Conservation (phyloP, 2,797 vertebrate genomes). For the Mormyrus hasselquistii region DNA sequence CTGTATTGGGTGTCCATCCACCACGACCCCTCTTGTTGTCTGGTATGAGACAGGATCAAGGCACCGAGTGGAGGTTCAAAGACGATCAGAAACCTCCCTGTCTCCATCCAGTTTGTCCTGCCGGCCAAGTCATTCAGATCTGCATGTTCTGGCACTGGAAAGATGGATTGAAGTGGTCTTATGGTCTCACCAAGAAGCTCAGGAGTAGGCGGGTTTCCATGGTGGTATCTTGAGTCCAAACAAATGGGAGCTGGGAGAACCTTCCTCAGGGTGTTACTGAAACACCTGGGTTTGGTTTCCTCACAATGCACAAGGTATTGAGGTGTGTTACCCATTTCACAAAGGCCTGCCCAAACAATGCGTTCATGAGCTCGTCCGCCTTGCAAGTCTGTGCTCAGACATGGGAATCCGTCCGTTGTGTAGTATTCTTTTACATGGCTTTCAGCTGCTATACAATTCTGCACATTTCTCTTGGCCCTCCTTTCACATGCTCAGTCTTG, state of each 20-base stretch:
- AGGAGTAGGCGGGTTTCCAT: slow-evolving; percentile 18
- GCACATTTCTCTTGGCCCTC: slow-evolving; percentile 18
- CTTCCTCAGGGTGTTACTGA: slow-evolving; percentile 22
- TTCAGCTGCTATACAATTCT: slow-evolving; percentile 20
- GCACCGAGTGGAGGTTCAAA: not conserved
- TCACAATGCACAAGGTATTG: slow-evolving; percentile 14
- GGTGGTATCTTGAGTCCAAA: slow-evolving; percentile 30
- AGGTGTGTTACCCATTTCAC: slow-evolving; percentile 17
- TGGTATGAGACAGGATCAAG: not conserved
- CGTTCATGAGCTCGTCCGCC: not conserved
- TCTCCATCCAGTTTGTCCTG: not conserved
- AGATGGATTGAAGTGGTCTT: not conserved
- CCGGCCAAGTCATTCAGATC: not conserved
- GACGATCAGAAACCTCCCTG: slow-evolving; percentile 1
- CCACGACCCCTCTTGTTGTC: not conserved
- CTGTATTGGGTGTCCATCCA: not conserved
- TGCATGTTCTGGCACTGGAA: not conserved
- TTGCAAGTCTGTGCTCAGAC: slow-evolving; percentile 10
- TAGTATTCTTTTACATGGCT: slow-evolving; percentile 15
- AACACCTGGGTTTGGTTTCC: slow-evolving; percentile 23
- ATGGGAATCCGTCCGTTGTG: slow-evolving; percentile 3
- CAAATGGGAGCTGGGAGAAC: slow-evolving; percentile 31
- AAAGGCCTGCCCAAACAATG: slow-evolving; percentile 22
- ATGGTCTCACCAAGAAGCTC: not conserved
- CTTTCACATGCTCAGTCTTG: slow-evolving; percentile 21